phyloP scores from a whole-genome alignment of 2,888 invertebrate genomes.

The Tinea trinotella region DNA sequence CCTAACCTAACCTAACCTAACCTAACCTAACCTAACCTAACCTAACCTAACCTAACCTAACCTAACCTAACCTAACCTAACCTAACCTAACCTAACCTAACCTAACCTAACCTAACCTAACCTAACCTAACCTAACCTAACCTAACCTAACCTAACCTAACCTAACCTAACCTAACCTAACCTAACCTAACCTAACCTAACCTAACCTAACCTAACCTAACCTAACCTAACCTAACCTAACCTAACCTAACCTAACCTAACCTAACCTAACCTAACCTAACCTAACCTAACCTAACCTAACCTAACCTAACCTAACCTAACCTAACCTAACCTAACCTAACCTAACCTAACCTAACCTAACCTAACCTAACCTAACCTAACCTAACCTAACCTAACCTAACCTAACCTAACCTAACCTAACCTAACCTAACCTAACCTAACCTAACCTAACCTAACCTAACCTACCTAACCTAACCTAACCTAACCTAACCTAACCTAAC shows the following conservation, averaged over 20 bases:
- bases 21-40: constrained; percentile 17
- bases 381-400: background rate
- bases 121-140: constrained; percentile 22
- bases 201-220: constrained; percentile 12
- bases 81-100: constrained; percentile 13
- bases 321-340: constrained; percentile 21
- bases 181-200: constrained; percentile 17
- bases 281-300: constrained; percentile 20
- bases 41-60: constrained; percentile 4
- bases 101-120: constrained; percentile 17
- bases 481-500: constrained; percentile 21
- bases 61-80: constrained; percentile 18
- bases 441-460: constrained; percentile 23
- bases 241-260: constrained; percentile 21
- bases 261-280: constrained; percentile 21
- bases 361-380: constrained; percentile 20
- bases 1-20: constrained; percentile 22
- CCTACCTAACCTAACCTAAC: constrained; percentile 22
- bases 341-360: constrained; percentile 21
- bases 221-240: constrained; percentile 16
- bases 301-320: constrained; percentile 21
- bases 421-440: constrained; percentile 22
- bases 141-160: constrained; percentile 21
- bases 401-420: constrained; percentile 21
- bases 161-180: constrained; percentile 20